phyloP scores from a whole-genome alignment of 2,113 vertebrate genomes.

The Oryzias javanicus region DNA sequence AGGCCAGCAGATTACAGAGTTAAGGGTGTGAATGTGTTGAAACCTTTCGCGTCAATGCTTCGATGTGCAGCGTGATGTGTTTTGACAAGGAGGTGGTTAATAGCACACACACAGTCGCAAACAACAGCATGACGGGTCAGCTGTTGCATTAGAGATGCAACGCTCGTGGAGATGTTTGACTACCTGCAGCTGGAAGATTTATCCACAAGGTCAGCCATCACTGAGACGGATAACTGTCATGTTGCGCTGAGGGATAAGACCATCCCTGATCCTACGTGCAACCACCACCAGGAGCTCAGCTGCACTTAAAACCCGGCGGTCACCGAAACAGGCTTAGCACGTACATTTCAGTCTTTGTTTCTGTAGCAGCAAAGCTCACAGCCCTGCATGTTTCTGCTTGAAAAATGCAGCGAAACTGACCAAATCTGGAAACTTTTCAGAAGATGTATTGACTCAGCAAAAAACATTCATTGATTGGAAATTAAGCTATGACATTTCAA shows the following conservation, averaged over 20 bases:
- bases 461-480: too few species aligned
- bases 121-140: not conserved
- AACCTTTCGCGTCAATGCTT: not conserved
- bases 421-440: too few species aligned
- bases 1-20: not conserved
- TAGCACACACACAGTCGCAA: not conserved
- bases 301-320: not conserved
- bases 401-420: too few species aligned
- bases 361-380: too few species aligned
- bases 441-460: too few species aligned
- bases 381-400: too few species aligned
- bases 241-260: not conserved
- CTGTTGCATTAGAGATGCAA: not conserved
- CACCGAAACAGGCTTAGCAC: not conserved
- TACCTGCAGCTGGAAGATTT: not conserved
- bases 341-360: not conserved
- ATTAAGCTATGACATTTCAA: too few species aligned
- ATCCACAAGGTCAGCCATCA: not conserved
- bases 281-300: not conserved
- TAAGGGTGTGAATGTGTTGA: not conserved
- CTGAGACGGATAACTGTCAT: not conserved
- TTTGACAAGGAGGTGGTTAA: not conserved
- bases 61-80: not conserved
- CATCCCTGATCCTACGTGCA: not conserved
- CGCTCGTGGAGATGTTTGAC: not conserved